Evolutionary conservation across 2,113 vertebrate species (phyloP), one percentile per base, ranked within the genome.

Genomic region (Phaetusa simplex): DNA sequence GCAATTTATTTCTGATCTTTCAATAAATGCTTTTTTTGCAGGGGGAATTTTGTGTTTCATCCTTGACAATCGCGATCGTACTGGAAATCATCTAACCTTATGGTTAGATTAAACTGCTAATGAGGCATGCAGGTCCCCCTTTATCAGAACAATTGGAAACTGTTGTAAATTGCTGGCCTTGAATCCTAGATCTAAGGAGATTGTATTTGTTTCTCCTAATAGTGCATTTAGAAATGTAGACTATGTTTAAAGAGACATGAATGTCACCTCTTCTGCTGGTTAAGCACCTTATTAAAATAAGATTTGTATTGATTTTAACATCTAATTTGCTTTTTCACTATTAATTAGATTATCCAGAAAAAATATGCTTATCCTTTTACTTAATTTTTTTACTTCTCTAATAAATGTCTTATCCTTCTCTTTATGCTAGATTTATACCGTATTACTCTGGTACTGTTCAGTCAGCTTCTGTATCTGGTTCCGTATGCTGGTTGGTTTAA

Each of bases 31-130:
- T 65, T 79, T 73, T 73, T 34, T 47, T 50, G 23, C 0, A 2
- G 38, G 43, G 61, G 24, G 56, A 14, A 73, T 58, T 95, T 84
- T 3, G 2, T 1, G 1, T 79, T 95, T 91, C 94, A 62, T 79
- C 62, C 73, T 87, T 93, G 86, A 79, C 67, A 72, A 1, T 85
- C 0, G 0, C 0, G 30, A 62, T 65, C 0, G 0, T 79, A 30
- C 81, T 95, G 84, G 88, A 97, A 93, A 86, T 95, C 76, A 89
- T 95, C 23, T 40, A 85, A 70, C 86, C 87, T 96, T 89, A 42
- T 87, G 91, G 91, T 76, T 79, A 95, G 88, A 95, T 95, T 87
- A 95, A 93, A 84, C 94, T 91, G 94, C 81, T 97, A 93, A 96
- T 96, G 96, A 97, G 91, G 86, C 81, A 0, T 95, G 73, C 29